Conservation (phyloP, 1,140 invertebrate species). For the Drosophila auraria region DNA sequence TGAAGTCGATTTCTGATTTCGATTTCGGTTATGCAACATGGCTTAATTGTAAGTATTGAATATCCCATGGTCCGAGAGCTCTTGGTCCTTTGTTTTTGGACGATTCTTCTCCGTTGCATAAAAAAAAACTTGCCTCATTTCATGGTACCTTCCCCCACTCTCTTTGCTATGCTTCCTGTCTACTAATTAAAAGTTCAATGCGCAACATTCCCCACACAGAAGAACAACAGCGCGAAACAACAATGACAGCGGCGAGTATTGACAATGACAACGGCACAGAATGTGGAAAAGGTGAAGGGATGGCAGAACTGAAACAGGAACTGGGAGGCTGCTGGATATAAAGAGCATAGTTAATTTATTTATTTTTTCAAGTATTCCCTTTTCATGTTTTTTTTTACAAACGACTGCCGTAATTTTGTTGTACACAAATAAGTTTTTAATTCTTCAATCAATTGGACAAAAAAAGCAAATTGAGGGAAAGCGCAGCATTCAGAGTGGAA, state of each 20-base stretch:
- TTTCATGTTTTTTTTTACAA: conserved; percentile 15
- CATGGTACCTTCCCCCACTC: conserved; percentile 1
- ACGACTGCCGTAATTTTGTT: conserved; percentile 22
- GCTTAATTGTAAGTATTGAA: conserved; percentile 31
- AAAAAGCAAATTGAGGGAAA: conserved; percentile 46
- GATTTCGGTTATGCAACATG: conserved; percentile 4
- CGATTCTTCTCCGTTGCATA: background rate
- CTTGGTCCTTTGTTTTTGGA: conserved; percentile 33
- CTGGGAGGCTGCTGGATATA: background rate
- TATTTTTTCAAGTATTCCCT: conserved; percentile 33
- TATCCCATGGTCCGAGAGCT: conserved; percentile 4
- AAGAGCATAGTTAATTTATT: conserved; percentile 64
- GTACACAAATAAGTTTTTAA: conserved; percentile 63
- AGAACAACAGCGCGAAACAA: conserved; percentile 14
- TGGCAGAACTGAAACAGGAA: background rate
- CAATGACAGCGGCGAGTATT: conserved; percentile 39
- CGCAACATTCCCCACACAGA: conserved; percentile 61
- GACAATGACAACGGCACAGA: conserved; percentile 60
- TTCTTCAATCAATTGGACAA: conserved; percentile 66
- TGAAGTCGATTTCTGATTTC: no score
- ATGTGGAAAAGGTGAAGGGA: conserved; percentile 14
- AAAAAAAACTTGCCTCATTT: conserved; percentile 32
- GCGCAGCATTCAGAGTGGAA: background rate
- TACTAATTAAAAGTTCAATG: conserved; percentile 78
- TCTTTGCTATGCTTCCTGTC: conserved; percentile 22